Evolutionary conservation across 2,888 invertebrate genomes (phyloP).

Genomic region (Cryptosula pallasiana): DNA sequence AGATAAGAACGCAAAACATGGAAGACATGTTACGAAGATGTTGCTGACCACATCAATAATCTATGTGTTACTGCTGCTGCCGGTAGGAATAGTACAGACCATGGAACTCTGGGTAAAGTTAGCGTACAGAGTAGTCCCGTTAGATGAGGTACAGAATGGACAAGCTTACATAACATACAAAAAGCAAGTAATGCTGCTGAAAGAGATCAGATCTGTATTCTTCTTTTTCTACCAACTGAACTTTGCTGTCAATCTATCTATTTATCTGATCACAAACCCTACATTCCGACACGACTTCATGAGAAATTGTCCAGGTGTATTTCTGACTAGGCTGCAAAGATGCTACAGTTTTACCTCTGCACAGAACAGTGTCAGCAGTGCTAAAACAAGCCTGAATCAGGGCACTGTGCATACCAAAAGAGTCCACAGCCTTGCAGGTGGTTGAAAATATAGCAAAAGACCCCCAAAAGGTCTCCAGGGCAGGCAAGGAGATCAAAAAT

Average conservation of each 20-base stretch:
- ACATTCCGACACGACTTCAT: background rate
- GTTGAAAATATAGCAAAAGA: too few relatives aligned
- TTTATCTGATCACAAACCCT: conserved; percentile 32
- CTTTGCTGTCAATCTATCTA: conserved; percentile 36
- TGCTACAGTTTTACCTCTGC: too few relatives aligned
- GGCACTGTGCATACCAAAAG: too few relatives aligned
- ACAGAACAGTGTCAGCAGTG: too few relatives aligned
- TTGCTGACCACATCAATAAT: conserved; percentile 33
- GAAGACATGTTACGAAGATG: conserved; percentile 34
- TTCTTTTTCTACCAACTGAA: conserved; percentile 39
- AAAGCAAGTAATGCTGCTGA: conserved; percentile 33
- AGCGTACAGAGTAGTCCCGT: conserved; percentile 25
- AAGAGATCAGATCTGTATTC: conserved; percentile 36
- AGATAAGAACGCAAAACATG: too few relatives aligned
- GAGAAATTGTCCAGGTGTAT: background rate
- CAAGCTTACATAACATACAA: conserved; percentile 31
- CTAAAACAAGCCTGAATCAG: too few relatives aligned
- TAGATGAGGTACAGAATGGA: conserved; percentile 25
- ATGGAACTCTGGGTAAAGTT: conserved; percentile 35
- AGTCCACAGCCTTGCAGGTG: too few relatives aligned
- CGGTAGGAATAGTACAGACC: conserved; percentile 36
- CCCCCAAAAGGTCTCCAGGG: too few relatives aligned
- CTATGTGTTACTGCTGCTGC: conserved; percentile 34
- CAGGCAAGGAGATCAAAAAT: too few relatives aligned
- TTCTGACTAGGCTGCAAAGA: too few relatives aligned